Evolutionary conservation across 2,113 vertebrate genomes (phyloP).

Genomic region (Atlantisia rogersi): DNA sequence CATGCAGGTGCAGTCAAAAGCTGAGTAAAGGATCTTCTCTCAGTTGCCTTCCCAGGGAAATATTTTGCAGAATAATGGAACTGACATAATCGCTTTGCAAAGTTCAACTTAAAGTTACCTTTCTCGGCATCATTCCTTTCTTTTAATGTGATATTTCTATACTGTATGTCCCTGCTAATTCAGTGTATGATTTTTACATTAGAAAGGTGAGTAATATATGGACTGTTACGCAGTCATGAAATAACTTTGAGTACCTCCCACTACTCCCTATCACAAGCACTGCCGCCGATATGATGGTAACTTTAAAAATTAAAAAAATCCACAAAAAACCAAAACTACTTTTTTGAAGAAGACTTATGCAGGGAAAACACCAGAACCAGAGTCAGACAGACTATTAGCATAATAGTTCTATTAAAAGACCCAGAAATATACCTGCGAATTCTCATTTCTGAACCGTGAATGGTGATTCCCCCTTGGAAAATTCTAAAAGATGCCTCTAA

Average conservation of each 20-base stretch:
- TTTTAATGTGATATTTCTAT: neutral
- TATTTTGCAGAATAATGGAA: neutral
- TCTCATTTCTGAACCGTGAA: neutral
- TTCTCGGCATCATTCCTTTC: neutral
- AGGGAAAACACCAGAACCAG: neutral
- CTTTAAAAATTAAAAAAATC: neutral
- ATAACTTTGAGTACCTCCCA: neutral
- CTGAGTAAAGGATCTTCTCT: neutral
- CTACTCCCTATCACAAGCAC: neutral
- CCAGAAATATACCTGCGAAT: neutral
- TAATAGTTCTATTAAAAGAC: neutral
- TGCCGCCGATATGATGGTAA: neutral
- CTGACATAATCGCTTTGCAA: neutral
- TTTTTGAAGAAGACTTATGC: neutral
- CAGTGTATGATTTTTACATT: neutral
- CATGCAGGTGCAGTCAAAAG: neutral
- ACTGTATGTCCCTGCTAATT: neutral
- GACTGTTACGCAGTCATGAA: neutral
- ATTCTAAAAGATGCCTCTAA: neutral
- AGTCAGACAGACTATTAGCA: neutral
- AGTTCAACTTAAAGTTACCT: neutral
- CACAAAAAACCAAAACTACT: neutral
- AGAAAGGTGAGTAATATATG: neutral
- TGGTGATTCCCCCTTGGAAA: neutral
- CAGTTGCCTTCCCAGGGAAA: neutral